A percentile compares a stretch with the other conserved stretches of the same genome.
Evolutionary conservation across 2,888 invertebrate species (phyloP).

Genomic region (Lasioglossum calceatum): DNA sequence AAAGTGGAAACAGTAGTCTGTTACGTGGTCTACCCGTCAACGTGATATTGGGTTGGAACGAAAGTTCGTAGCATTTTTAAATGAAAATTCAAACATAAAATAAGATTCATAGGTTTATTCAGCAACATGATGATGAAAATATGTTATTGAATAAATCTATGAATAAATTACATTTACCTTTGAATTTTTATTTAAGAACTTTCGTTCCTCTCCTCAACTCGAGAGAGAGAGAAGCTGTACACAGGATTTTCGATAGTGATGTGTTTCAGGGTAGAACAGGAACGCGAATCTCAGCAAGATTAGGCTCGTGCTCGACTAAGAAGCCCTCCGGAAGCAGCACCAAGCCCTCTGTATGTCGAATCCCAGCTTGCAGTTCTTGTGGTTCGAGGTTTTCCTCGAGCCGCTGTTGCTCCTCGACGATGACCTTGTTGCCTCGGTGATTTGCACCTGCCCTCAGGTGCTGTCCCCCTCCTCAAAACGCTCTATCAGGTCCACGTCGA

Average conservation of each 20-base stretch:
- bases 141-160: background rate
- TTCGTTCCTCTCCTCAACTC: background rate
- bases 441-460: slow-evolving; percentile 80
- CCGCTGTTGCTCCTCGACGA: slow-evolving; percentile 65
- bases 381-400: slow-evolving; percentile 68
- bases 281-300: background rate
- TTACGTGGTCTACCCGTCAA: background rate
- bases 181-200: background rate
- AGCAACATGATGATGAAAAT: background rate
- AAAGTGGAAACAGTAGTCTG: background rate
- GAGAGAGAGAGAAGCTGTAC: background rate
- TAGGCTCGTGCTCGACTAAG: slow-evolving; percentile 72
- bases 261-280: background rate
- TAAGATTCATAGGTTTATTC: background rate
- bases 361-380: slow-evolving; percentile 77
- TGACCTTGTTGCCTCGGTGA: slow-evolving; percentile 72
- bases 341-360: slow-evolving; percentile 86
- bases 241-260: background rate
- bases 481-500: slow-evolving; percentile 79
- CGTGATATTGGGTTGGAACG: background rate
- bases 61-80: background rate
- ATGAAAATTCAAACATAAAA: background rate
- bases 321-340: slow-evolving; percentile 85
- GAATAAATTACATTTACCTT: background rate
- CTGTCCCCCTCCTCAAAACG: slow-evolving; percentile 76